Base-by-base conservation (phyloP, 2,888 invertebrate species). In the Himalopsyche anomala region DNA sequence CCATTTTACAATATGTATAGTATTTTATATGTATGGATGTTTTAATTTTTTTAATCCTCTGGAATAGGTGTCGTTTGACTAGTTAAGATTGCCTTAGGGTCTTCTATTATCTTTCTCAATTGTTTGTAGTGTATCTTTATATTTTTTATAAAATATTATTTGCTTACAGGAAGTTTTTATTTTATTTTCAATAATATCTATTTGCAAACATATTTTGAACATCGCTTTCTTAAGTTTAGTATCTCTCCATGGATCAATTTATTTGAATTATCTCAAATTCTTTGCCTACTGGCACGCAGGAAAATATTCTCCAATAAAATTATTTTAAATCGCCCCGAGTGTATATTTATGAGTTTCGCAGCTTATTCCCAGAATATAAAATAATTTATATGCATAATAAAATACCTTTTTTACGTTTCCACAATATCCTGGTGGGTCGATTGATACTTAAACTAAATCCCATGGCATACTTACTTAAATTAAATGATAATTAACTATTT, bases 331-430 rank as follows among this genome's bases (percentile, higher is more conserved):
- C 19, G 56, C 19, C 62, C 11, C 62, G 62, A 62, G 62, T 62
- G 62, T 62, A 51, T 51, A 51, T 51, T 51, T 51, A 51, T 51
- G 51, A 51, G 62, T 62, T 62, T 62, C 62, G 62, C n/a, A 28
- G 62, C 62, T 62, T 62, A 62, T 62, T 62, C 28, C 8, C 62
- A 62, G 62, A 62, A 62, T 62, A 62, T 19, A 62, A 62, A 62
- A 62, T 62, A 62, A 62, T 62, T 62, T 62, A 62, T 62, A 62
- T 62, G 28, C 12, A n/a, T 62, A n/a, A 62, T 62, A 62, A 62
- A 62, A 62, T 62, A 62, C 62, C 28, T 62, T 19, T 62, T 62
- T 62, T 62, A 62, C 19, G 28, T 62, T 62, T 28, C 62, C 62
- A 11, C 62, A 28, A 62, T 62, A 19, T 62, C 2, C 62, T 62